A percentile compares a stretch with the other conserved stretches of the same genome.
These are phyloP conservation scores for Oplegnathus fasciatus DNA, from an alignment of 2,113 vertebrate genomes.

Conservation along the genomic window DNA sequence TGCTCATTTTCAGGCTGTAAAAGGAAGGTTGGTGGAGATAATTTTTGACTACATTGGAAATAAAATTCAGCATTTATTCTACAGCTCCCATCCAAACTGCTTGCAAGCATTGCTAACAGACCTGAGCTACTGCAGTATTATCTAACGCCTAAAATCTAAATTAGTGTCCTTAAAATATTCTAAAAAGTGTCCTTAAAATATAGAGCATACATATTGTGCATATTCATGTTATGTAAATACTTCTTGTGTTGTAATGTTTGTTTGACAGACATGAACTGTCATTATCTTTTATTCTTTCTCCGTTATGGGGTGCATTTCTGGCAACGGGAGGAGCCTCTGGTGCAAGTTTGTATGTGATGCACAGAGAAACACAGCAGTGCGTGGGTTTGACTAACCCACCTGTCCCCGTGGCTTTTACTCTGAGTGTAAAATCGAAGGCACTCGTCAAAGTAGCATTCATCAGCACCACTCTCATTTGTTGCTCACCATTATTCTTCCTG, in stretches of 20 bases:
- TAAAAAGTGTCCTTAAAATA: background rate
- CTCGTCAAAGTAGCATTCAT: constrained; percentile 6
- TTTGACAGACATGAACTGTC: background rate
- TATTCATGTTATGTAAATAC: too few relatives aligned
- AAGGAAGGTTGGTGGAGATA: background rate
- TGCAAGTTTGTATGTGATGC: background rate
- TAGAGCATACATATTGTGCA: background rate
- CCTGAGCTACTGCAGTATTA: background rate
- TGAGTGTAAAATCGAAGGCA: constrained; percentile 36
- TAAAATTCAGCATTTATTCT: background rate
- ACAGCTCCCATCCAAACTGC: background rate
- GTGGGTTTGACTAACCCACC: constrained; percentile 6
- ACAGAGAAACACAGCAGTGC: background rate
- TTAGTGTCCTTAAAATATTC: background rate
- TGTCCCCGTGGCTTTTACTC: constrained; percentile 8
- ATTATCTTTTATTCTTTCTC: background rate
- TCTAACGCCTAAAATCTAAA: background rate
- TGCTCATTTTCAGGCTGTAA: background rate
- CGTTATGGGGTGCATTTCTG: background rate
- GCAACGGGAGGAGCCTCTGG: background rate
- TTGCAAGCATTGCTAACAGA: background rate
- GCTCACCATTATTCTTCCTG: background rate
- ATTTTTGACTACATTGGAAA: background rate
- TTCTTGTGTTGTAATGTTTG: too few relatives aligned
- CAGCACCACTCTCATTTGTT: constrained; percentile 19